Conservation (phyloP, 2,797 vertebrate genomes). For the Glyptemys insculpta region DNA sequence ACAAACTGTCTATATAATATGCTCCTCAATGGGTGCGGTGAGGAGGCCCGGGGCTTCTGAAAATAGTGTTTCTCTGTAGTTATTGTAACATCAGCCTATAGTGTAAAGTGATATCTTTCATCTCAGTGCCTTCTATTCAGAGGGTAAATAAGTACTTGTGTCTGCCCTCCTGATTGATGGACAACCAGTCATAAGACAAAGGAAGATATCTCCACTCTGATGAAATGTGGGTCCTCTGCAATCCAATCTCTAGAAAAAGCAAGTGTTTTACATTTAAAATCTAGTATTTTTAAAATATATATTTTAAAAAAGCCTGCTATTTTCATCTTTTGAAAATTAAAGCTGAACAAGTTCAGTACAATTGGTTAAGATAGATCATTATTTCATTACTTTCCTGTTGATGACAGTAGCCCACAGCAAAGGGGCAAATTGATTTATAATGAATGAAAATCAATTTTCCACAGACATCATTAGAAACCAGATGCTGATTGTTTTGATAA, state of each 20-base stretch:
- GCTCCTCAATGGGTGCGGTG: not conserved
- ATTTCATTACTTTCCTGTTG: constrained; percentile 45
- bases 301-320: not conserved
- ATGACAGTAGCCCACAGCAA: constrained; percentile 55
- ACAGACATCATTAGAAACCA: constrained; percentile 42
- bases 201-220: not conserved
- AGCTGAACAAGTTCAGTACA: constrained; percentile 45
- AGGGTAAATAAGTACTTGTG: not conserved
- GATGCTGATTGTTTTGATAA: constrained; percentile 47
- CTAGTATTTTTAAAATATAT: not conserved
- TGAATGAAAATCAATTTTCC: constrained; percentile 67
- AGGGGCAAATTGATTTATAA: constrained; percentile 57
- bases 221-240: not conserved
- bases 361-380: constrained; percentile 43
- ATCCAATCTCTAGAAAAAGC: not conserved
- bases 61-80: not conserved
- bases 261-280: not conserved
- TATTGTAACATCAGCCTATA: not conserved
- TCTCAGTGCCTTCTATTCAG: not conserved
- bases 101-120: not conserved
- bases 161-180: not conserved
- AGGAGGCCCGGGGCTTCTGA: not conserved
- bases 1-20: not conserved
- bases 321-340: constrained; percentile 23
- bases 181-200: not conserved